phyloP scores from a whole-genome alignment of 1,140 invertebrate species.

The Drosophila athabasca region DNA sequence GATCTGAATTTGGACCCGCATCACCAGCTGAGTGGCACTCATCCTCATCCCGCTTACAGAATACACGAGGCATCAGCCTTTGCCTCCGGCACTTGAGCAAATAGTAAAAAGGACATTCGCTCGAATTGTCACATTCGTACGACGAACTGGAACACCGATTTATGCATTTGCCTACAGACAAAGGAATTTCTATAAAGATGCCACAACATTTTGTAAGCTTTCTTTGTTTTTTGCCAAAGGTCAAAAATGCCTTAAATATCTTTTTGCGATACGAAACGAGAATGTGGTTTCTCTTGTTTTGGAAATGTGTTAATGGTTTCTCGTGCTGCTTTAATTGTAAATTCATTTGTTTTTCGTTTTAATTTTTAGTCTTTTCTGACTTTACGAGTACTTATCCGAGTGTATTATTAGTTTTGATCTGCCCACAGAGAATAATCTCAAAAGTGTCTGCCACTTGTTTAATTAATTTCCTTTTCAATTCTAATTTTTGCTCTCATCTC shows the following conservation, averaged over 20 bases:
- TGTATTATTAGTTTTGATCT: no score
- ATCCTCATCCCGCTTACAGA: slow-evolving; percentile 14
- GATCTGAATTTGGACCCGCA: slow-evolving; percentile 16
- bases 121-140: slow-evolving; percentile 55
- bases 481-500: slow-evolving; percentile 25
- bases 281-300: not conserved
- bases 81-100: slow-evolving; percentile 20
- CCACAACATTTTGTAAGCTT: not conserved
- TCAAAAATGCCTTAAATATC: slow-evolving; percentile 11
- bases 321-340: no score
- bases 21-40: slow-evolving; percentile 32
- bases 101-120: slow-evolving; percentile 65
- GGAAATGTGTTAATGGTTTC: slow-evolving; percentile 2
- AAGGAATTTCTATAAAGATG: slow-evolving; percentile 27
- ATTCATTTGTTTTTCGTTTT: not conserved
- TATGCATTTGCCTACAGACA: slow-evolving; percentile 35
- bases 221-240: slow-evolving; percentile 27
- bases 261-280: not conserved
- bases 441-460: slow-evolving; percentile 50
- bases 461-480: slow-evolving; percentile 60
- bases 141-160: slow-evolving; percentile 36
- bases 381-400: no score
- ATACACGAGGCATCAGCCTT: not conserved
- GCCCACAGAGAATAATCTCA: slow-evolving; percentile 9
- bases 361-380: not conserved